Evolutionary conservation across 2,888 invertebrate species (phyloP).

Genomic region (Drosophila paracracens): DNA sequence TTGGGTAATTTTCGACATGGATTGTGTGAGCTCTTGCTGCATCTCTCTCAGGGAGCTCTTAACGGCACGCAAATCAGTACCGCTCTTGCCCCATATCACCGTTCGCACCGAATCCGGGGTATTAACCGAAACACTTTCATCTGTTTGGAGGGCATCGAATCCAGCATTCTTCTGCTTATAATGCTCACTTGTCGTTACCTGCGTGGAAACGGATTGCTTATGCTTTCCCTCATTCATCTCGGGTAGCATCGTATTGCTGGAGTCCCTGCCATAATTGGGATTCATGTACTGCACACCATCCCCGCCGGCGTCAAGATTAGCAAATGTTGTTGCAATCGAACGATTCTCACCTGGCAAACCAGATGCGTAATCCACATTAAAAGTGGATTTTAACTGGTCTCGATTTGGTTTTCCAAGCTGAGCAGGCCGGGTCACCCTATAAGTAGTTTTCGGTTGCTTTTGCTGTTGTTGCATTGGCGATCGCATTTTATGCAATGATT

Average conservation of each 20-base stretch:
- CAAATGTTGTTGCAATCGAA: not conserved
- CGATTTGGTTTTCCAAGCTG: not conserved
- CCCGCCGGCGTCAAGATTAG: not conserved
- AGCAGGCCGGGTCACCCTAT: not conserved
- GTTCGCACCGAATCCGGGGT: slow-evolving; percentile 48
- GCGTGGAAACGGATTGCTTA: not conserved
- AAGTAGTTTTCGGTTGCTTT: not conserved
- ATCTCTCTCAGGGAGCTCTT: slow-evolving; percentile 68
- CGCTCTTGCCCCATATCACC: slow-evolving; percentile 64
- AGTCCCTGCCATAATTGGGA: not conserved
- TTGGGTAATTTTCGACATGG: slow-evolving; percentile 20
- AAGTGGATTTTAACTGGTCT: not conserved
- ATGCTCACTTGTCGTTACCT: slow-evolving; percentile 17
- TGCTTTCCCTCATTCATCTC: not conserved
- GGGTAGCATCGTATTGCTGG: not conserved
- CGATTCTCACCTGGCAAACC: not conserved
- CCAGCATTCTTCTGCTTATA: not conserved
- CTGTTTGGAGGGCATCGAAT: not conserved
- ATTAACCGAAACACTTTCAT: not conserved
- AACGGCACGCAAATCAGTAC: slow-evolving; percentile 55
- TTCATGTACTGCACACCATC: slow-evolving; percentile 38
- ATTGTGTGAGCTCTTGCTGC: slow-evolving; percentile 54
- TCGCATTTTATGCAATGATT: not conserved
- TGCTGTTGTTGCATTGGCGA: not conserved
- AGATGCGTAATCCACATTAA: not conserved